These are phyloP conservation scores for Helicoverpa assulta DNA, from an alignment of 2,888 invertebrate genomes.

Conservation along the genomic window DNA sequence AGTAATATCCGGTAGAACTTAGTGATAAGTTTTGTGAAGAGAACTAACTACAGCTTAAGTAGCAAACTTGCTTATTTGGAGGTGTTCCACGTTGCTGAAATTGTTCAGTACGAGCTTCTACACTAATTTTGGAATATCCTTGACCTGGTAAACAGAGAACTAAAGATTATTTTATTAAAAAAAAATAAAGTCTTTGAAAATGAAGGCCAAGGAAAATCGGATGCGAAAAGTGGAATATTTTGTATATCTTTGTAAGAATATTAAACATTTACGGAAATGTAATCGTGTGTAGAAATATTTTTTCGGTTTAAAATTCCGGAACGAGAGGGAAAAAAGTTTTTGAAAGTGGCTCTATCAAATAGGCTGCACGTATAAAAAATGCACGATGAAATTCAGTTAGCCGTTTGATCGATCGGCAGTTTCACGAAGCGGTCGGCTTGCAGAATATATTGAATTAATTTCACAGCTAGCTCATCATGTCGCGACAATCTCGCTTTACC, in stretches of 20 bases:
- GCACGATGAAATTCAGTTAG: conserved; percentile 27
- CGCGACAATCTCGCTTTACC: background rate
- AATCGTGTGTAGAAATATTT: no score
- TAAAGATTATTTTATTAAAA: background rate
- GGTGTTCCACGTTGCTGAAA: background rate
- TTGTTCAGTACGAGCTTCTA: background rate
- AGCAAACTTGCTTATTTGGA: background rate
- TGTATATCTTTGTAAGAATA: conserved; percentile 4
- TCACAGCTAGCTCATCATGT: background rate
- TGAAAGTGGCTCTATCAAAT: conserved; percentile 9
- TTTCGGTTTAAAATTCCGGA: no score
- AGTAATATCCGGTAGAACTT: background rate
- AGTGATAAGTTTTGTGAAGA: background rate
- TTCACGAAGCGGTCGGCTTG: conserved; percentile 3
- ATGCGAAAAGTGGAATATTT: background rate
- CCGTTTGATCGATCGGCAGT: conserved; percentile 24
- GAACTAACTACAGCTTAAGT: background rate
- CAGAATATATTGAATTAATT: conserved; percentile 37
- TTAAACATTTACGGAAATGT: no score
- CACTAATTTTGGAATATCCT: background rate
- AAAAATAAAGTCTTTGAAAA: background rate
- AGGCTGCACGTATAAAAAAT: conserved; percentile 25
- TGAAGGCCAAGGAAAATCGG: background rate
- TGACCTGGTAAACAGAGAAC: background rate
- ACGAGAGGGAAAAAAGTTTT: no score